phyloP scores from a whole-genome alignment of 2,888 invertebrate species.

The Amiota minor region DNA sequence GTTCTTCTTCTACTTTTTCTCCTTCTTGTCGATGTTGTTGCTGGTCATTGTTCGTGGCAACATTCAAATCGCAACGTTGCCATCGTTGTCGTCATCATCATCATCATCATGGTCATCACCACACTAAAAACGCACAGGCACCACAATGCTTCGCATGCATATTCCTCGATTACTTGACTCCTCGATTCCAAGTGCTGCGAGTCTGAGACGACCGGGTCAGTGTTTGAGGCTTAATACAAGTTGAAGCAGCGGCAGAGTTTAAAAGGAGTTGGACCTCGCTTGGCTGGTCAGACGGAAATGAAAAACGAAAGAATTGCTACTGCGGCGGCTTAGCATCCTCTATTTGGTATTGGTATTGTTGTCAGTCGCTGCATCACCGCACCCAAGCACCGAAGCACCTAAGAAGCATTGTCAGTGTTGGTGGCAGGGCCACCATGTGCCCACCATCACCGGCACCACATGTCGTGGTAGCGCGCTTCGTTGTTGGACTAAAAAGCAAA shows the following conservation, averaged over 20 bases:
- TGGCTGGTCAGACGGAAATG: constrained; percentile 58
- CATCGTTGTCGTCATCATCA: not conserved
- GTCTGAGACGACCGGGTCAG: not conserved
- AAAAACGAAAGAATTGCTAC: constrained; percentile 63
- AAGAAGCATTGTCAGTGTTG: constrained; percentile 13
- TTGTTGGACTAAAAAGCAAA: constrained; percentile 48
- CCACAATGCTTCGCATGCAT: constrained; percentile 4
- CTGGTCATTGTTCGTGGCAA: not conserved
- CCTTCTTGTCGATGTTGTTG: constrained; percentile 9
- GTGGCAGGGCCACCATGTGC: constrained; percentile 14
- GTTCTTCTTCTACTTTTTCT: constrained; percentile 40
- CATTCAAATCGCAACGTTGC: not conserved
- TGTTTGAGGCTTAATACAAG: constrained; percentile 4
- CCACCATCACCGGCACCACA: not conserved
- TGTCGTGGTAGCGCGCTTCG: not conserved
- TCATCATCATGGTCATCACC: not conserved
- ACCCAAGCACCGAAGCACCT: too few species aligned
- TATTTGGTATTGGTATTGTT: constrained; percentile 42
- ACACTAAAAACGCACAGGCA: not conserved
- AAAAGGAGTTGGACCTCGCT: constrained; percentile 21
- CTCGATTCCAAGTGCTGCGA: not conserved
- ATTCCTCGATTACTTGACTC: not conserved
- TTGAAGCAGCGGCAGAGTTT: constrained; percentile 17
- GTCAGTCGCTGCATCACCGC: constrained; percentile 15
- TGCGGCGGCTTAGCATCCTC: not conserved